These are phyloP conservation scores for Drosophila malerkotliana DNA, from an alignment of 1,140 invertebrate species.

Conservation along the genomic window DNA sequence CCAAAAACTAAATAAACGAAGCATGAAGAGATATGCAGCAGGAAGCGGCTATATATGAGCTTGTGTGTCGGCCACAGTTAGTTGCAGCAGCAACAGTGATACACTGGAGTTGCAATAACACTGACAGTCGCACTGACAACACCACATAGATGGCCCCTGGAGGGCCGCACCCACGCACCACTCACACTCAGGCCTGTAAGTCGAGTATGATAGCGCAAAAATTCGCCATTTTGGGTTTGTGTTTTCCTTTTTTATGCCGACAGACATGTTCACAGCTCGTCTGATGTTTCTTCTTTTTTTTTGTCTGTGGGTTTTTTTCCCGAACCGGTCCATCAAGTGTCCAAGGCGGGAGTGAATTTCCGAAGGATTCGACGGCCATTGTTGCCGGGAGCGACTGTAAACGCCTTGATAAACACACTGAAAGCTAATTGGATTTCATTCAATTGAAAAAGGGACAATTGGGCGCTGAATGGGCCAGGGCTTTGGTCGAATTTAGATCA, in stretches of 20 bases:
- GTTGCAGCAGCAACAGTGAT: conserved; percentile 21
- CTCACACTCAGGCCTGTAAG: conserved; percentile 39
- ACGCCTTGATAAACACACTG: conserved; percentile 66
- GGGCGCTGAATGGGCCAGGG: background rate
- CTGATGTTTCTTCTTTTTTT: conserved; percentile 18
- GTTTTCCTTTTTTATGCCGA: conserved; percentile 9
- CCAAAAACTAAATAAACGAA: conserved; percentile 78
- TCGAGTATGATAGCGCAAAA: conserved; percentile 52
- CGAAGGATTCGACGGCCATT: conserved; percentile 57
- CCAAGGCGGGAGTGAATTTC: background rate
- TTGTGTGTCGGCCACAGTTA: conserved; percentile 37
- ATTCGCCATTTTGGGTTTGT: conserved; percentile 19
- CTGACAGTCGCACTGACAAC: conserved; percentile 44
- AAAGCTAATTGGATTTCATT: conserved; percentile 77
- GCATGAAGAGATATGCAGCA: conserved; percentile 72
- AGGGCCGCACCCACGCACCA: conserved; percentile 1
- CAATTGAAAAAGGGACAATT: conserved; percentile 23
- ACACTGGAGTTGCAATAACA: conserved; percentile 31
- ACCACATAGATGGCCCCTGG: conserved; percentile 7
- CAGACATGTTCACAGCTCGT: conserved; percentile 15
- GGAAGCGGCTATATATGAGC: conserved; percentile 33
- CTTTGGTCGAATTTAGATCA: background rate
- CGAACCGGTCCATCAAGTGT: background rate
- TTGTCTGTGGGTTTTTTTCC: background rate
- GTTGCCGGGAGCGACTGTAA: conserved; percentile 49